Conservation (phyloP, 2,113 vertebrate genomes). For the Lichenostomus cassidix region DNA sequence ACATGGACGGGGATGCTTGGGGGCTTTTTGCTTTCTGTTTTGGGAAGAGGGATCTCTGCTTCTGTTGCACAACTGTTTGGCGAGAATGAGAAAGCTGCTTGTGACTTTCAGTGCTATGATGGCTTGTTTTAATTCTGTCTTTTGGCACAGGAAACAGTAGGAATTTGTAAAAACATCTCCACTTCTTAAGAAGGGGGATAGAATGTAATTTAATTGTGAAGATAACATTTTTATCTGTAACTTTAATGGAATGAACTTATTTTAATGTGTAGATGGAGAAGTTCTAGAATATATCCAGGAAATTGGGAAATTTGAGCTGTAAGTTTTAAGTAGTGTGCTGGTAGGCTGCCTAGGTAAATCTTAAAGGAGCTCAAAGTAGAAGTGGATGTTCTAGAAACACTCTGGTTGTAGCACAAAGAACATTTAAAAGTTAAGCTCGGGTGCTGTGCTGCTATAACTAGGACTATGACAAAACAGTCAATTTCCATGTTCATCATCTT, state of each 20-base stretch:
- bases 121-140: background rate
- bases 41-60: background rate
- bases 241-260: background rate
- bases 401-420: background rate
- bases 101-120: background rate
- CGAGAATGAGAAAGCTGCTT: background rate
- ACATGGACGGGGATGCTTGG: rapidly evolving
- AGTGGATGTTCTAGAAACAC: background rate
- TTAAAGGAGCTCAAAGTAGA: background rate
- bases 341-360: background rate
- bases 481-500: background rate
- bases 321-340: background rate
- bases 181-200: background rate
- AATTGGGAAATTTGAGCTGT: background rate
- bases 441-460: background rate
- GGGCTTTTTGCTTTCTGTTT: background rate
- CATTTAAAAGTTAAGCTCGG: background rate
- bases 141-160: background rate
- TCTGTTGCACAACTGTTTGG: background rate
- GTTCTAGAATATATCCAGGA: background rate
- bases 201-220: background rate
- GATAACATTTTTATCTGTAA: background rate
- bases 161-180: background rate
- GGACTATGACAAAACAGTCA: background rate
- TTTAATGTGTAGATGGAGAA: background rate